Conservation (phyloP, 2,888 invertebrate genomes). For the Drosophila limbata region DNA sequence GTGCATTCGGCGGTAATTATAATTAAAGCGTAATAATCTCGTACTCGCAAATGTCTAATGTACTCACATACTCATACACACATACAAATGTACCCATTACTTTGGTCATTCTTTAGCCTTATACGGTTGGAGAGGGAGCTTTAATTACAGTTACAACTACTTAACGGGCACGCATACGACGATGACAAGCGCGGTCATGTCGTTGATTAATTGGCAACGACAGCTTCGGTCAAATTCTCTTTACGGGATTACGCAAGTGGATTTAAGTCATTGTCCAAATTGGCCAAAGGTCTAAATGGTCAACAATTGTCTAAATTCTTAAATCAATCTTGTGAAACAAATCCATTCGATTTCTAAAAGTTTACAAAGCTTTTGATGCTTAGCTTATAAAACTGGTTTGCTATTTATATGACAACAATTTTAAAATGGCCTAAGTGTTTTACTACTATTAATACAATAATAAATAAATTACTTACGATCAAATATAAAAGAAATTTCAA, state of each 20-base stretch:
- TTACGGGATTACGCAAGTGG: constrained; percentile 56
- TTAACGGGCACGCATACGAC: constrained; percentile 34
- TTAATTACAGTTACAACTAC: constrained; percentile 69
- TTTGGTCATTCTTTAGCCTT: constrained; percentile 23
- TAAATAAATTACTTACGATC: background rate
- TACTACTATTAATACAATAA: constrained; percentile 5
- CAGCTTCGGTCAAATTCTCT: constrained; percentile 40
- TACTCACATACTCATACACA: background rate
- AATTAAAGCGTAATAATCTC: constrained; percentile 66
- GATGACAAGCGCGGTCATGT: constrained; percentile 39
- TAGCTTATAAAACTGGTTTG: background rate
- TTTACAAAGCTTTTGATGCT: background rate
- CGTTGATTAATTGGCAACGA: constrained; percentile 69
- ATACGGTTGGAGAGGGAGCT: constrained; percentile 32
- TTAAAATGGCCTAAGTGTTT: background rate
- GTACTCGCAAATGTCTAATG: constrained; percentile 37
- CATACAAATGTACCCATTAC: constrained; percentile 1
- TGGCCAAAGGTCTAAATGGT: background rate
- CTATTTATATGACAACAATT: background rate
- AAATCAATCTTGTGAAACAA: background rate
- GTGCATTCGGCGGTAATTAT: constrained; percentile 52
- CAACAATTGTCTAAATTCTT: background rate
- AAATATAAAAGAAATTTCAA: background rate
- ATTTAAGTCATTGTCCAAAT: constrained; percentile 35
- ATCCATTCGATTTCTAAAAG: background rate